Evolutionary conservation across 1,140 invertebrate species (phyloP), one percentile per base, ranked within the genome.

Genomic region (Branchinecta lynchi): DNA sequence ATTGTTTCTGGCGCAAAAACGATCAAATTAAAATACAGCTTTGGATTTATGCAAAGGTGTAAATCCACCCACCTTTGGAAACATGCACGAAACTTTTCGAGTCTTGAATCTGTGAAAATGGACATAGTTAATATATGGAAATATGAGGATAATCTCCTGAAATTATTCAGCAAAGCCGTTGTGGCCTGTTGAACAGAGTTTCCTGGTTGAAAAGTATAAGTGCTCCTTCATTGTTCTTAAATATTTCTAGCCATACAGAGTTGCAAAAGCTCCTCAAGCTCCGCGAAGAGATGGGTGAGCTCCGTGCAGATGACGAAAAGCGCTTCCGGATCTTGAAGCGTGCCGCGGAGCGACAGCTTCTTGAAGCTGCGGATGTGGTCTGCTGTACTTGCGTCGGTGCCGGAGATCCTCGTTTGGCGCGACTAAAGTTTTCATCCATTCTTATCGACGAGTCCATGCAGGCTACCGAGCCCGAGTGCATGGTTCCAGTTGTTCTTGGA

Each of bases 361-460:
- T 99, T 3, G 90, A 94, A 75, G 90, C 92, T 15, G 97, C 97
- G 17, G 96, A 99, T 80, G 97, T 99, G 0, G 96, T 99, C 68
- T 99, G 96, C 75, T 98, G 95, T 75, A 99, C 97, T 0, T 99
- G 96, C 79, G 96, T 99, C 0, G 95, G 95, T 46, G 95, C 97
- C 12, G 96, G 97, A 3, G 97, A 99, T 81, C 91, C 92, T 0
- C 80, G 96, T 32, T 78, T 99, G 3, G 85, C 88, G 7, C 84
- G 93, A 44, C 86, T 98, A 72, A 92, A 97, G 74, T 99, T 99
- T 79, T 88, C 94, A 73, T 96, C 93, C 7, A 98, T 99, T 70
- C 83, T 99, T 0, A 98, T 99, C 72, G 97, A 99, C 77, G 97
- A 99, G 79, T 96, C 93, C 73, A 85, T 82, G 80, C 51, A 71